Evolutionary conservation across 2,888 invertebrate species (phyloP), one percentile per base, ranked within the genome.

Genomic region (Galerucella calmariensis): DNA sequence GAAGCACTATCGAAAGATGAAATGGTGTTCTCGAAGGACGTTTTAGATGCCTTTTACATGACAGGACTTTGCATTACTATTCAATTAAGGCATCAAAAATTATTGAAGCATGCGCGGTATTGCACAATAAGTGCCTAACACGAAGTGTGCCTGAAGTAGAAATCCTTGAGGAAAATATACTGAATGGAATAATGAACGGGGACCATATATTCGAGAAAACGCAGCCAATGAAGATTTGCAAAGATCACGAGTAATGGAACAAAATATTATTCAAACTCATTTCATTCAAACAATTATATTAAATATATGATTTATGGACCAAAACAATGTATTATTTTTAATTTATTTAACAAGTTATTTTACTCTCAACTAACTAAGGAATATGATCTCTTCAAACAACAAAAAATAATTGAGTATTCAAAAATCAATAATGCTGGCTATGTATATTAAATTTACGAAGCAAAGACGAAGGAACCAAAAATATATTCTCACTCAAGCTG

Each of bases 31-130:
- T 51, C 51, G n/a, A 51, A 51, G 51, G 51, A 51, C 51, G 51
- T 51, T 51, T 51, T 51, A 51, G 51, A 51, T n/a, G 51, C 51
- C 51, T 51, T 51, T 51, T 51, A 51, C 51, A 51, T 51, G 51
- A 51, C 51, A 51, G 51, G 51, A 51, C 51, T 51, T 51, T 51
- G n/a, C 51, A 51, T 51, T 51, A 51, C 51, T 12, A 51, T 51
- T 12, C 51, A n/a, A 51, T 14, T 51, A 51, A 51, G 51, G 51
- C 51, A 51, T 46, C 46, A 46, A 46, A 46, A 46, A 46, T 46
- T 46, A 46, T 46, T 9, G 6, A 46, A 46, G 46, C 51, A 51
- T 51, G 51, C n/a, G 51, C 51, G 12, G 51, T 51, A 51, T 12
- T 51, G 51, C 51, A 51, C 51, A 51, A 51, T 51, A 51, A 9